Percentiles rank a stretch among this genome's conserved stretches.
phyloP scores from a whole-genome alignment of 2,888 invertebrate species.

The Apodemia duryi region DNA sequence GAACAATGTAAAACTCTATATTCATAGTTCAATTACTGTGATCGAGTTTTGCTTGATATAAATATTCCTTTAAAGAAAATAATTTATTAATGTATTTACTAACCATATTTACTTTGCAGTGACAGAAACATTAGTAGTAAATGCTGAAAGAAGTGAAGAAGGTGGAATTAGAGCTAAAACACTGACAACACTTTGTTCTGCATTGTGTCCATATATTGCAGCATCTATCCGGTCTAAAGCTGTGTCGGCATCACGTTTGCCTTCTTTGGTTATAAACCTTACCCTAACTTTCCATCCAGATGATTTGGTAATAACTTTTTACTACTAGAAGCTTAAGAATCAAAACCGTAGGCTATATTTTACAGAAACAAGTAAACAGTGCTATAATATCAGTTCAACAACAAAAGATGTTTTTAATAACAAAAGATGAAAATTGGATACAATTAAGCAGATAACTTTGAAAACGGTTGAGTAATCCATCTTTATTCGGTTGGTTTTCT shows the following conservation, averaged over 20 bases:
- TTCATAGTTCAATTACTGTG: too few relatives aligned
- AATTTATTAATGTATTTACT: too few relatives aligned
- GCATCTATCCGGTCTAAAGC: constrained; percentile 91
- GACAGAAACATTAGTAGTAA: constrained; percentile 89
- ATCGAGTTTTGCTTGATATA: too few relatives aligned
- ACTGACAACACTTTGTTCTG: constrained; percentile 89
- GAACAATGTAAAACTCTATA: too few relatives aligned
- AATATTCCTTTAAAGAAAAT: too few relatives aligned
- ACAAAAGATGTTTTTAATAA: too few relatives aligned
- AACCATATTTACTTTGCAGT: constrained; percentile 68
- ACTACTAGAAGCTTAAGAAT: background rate
- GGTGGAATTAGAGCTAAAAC: constrained; percentile 91
- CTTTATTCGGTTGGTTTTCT: constrained; percentile 66
- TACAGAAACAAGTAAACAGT: too few relatives aligned
- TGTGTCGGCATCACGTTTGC: constrained; percentile 93
- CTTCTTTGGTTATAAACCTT: constrained; percentile 90
- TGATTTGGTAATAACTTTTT: constrained; percentile 67
- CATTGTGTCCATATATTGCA: constrained; percentile 90
- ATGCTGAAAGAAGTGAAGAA: constrained; percentile 93
- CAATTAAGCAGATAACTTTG: constrained; percentile 17
- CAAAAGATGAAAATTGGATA: background rate
- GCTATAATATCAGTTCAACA: too few relatives aligned
- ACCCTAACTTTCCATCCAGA: constrained; percentile 84
- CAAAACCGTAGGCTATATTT: background rate
- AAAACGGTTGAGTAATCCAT: constrained; percentile 49